These are phyloP conservation scores for Rhopalosiphum nymphaeae DNA, from an alignment of 2,888 invertebrate species.

Conservation along the genomic window DNA sequence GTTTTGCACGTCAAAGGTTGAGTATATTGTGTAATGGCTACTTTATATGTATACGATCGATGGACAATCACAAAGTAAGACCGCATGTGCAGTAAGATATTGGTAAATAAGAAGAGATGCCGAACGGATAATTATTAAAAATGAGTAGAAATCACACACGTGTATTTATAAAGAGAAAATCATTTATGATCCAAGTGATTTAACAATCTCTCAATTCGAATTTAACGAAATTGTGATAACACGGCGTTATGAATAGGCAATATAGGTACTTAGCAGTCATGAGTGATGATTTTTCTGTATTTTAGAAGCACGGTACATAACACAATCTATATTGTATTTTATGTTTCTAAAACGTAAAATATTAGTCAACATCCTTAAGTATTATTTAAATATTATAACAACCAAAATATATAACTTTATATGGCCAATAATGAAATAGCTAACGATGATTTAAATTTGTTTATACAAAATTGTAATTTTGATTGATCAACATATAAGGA, in stretches of 20 bases:
- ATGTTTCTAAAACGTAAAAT: background rate
- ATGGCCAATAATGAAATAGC: background rate
- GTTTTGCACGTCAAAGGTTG: background rate
- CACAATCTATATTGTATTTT: background rate
- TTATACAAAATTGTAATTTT: background rate
- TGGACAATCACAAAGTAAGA: background rate
- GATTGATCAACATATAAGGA: background rate
- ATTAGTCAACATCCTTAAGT: background rate
- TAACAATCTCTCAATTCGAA: background rate
- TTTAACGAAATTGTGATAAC: background rate
- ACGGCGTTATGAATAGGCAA: conserved; percentile 4
- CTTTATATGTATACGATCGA: background rate
- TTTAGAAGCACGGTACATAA: background rate
- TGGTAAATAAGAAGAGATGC: background rate
- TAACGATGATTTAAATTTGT: background rate
- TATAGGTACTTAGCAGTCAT: background rate
- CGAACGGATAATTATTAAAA: background rate
- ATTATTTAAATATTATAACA: background rate
- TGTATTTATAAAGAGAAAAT: background rate
- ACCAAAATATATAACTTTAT: background rate
- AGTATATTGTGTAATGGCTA: background rate
- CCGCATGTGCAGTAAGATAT: background rate
- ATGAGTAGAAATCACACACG: background rate
- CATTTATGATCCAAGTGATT: background rate
- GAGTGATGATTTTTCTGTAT: background rate